Evolutionary conservation across 2,797 vertebrate genomes (phyloP).

Genomic region (Enteromius mattozi): DNA sequence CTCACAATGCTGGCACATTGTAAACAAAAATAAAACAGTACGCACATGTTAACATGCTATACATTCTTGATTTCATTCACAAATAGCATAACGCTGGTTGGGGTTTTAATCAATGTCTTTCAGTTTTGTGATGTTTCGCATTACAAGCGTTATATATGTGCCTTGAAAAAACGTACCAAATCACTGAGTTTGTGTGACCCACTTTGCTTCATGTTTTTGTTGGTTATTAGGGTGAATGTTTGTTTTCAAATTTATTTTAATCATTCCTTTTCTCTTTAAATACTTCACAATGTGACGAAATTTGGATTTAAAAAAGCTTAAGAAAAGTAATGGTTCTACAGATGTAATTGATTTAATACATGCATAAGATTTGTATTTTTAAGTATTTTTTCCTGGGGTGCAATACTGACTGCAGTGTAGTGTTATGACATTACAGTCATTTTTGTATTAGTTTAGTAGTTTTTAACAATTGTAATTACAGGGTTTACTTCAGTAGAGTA

Average conservation of each 20-base stretch:
- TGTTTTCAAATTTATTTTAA: background rate
- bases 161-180: constrained; percentile 24
- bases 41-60: constrained; percentile 35
- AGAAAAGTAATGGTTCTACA: background rate
- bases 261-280: constrained; percentile 5
- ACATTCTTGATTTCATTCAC: constrained; percentile 27
- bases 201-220: background rate
- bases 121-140: background rate
- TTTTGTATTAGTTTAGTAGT: constrained; percentile 24
- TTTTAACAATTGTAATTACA: constrained; percentile 57
- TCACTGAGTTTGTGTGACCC: constrained; percentile 13
- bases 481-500: constrained; percentile 55
- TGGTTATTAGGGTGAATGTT: background rate
- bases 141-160: constrained; percentile 29
- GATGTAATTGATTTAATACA: background rate
- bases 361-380: constrained; percentile 13
- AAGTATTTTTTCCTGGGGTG: constrained; percentile 44
- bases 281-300: background rate
- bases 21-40: constrained; percentile 18
- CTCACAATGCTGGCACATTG: constrained; percentile 47
- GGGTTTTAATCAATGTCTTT: constrained; percentile 31
- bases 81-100: constrained; percentile 15
- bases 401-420: constrained; percentile 37
- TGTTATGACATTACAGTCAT: constrained; percentile 10
- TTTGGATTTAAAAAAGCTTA: background rate